Percentiles rank a stretch among this genome's conserved stretches.
Evolutionary conservation across 2,888 invertebrate genomes (phyloP).

Genomic region (Druceiella hillmani): DNA sequence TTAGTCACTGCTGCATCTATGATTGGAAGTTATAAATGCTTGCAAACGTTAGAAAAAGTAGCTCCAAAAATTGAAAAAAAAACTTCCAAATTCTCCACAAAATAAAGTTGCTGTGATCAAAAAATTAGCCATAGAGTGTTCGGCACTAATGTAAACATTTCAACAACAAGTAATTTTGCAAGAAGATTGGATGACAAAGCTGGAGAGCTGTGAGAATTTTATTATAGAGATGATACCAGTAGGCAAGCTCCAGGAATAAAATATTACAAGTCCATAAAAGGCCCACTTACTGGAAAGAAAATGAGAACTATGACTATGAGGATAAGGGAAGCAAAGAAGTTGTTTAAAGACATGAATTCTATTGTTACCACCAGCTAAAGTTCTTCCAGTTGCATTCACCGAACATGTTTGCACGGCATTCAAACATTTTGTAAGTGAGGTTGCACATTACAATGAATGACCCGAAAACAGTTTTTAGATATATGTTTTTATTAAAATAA

Average conservation of each 20-base stretch:
- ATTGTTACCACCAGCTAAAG: too few relatives aligned
- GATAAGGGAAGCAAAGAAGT: constrained; percentile 7
- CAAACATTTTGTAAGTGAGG: too few relatives aligned
- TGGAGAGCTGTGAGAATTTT: constrained; percentile 4
- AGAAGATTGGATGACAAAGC: not conserved
- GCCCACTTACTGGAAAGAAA: constrained; percentile 9
- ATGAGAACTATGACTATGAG: constrained; percentile 9
- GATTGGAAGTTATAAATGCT: constrained; percentile 11
- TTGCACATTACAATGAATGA: too few relatives aligned
- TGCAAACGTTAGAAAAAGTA: constrained; percentile 9
- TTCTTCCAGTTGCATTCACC: too few relatives aligned
- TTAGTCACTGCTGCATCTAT: too few relatives aligned
- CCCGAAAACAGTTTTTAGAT: too few relatives aligned
- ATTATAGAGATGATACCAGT: constrained; percentile 7
- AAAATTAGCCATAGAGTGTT: constrained; percentile 8
- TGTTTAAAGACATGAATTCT: constrained; percentile 11
- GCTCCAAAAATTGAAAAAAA: constrained; percentile 10
- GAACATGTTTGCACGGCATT: too few relatives aligned
- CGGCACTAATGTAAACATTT: too few relatives aligned
- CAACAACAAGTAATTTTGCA: too few relatives aligned
- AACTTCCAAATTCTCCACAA: constrained; percentile 9
- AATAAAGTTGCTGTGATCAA: constrained; percentile 7
- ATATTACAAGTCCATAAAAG: constrained; percentile 8
- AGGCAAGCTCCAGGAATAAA: constrained; percentile 9
- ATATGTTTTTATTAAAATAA: too few relatives aligned